Evolutionary conservation across 1,140 invertebrate species (phyloP).

Genomic region (Schlechtendalia chinensis): DNA sequence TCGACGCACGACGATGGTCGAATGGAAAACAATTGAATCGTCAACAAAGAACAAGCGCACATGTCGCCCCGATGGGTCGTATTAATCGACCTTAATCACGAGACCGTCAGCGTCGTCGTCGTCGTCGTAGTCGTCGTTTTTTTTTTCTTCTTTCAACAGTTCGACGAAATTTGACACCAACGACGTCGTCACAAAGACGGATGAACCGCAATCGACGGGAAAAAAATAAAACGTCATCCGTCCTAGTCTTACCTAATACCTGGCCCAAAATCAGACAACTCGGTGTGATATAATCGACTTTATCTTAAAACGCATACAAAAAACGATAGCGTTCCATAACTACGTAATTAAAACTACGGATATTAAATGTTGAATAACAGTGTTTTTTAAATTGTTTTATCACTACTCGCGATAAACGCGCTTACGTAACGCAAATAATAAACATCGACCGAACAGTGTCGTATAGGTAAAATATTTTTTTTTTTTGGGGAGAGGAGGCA

Average conservation of each 20-base stretch:
- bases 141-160: constrained; percentile 36
- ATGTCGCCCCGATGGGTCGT: constrained; percentile 43
- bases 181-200: constrained; percentile 2
- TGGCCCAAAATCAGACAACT: background rate
- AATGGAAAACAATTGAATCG: constrained; percentile 42
- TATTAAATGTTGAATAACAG: background rate
- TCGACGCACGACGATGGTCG: background rate
- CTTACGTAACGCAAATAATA: constrained; percentile 11
- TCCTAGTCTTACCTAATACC: background rate
- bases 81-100: constrained; percentile 48
- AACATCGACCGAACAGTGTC: background rate
- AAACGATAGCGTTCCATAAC: background rate
- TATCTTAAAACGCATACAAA: background rate
- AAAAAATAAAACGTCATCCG: background rate
- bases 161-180: constrained; percentile 43
- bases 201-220: background rate
- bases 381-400: constrained; percentile 10
- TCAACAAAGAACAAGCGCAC: constrained; percentile 38
- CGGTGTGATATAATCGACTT: background rate
- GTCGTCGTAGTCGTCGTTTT: too few species aligned
- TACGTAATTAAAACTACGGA: background rate
- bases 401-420: background rate
- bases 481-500: too few species aligned
- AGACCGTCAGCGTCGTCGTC: too few species aligned
- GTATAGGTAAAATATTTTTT: too few species aligned